Evolutionary conservation across 92 coral and sea anemone genomes (phyloP).

Genomic region (Palythoa caribaeorum): DNA sequence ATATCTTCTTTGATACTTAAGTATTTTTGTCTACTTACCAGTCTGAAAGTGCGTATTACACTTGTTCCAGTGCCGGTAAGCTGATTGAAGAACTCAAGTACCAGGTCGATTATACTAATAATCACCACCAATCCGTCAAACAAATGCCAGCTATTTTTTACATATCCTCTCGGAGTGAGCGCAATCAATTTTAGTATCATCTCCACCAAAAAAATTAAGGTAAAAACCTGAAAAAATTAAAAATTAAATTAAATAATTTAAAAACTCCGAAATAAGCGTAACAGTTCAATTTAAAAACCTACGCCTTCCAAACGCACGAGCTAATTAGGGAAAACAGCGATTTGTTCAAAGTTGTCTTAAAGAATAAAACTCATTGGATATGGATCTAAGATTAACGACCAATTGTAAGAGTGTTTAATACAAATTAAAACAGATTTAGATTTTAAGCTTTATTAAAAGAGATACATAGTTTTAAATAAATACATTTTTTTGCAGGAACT

Average conservation of each 20-base stretch:
- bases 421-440: too few species aligned
- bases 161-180: conserved; percentile 68
- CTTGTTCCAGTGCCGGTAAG: conserved; percentile 81
- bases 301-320: too few species aligned
- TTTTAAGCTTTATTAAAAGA: too few species aligned
- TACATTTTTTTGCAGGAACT: too few species aligned
- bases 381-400: too few species aligned
- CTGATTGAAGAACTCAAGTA: conserved; percentile 61
- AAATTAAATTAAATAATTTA: not conserved
- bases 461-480: too few species aligned
- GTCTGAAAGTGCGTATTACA: conserved; percentile 86
- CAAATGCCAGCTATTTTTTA: conserved; percentile 82
- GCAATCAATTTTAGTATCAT: conserved; percentile 92
- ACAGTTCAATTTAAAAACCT: too few species aligned
- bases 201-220: conserved; percentile 84
- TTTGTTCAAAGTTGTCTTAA: too few species aligned
- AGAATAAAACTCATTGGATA: too few species aligned
- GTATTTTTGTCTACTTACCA: conserved; percentile 65
- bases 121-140: conserved; percentile 88
- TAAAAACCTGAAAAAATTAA: conserved; percentile 68
- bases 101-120: conserved; percentile 84
- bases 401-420: too few species aligned
- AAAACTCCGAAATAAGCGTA: not conserved
- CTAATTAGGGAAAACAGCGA: too few species aligned
- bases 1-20: not conserved